Percentiles rank a stretch among this genome's conserved stretches.
Conservation (phyloP, 2,113 vertebrate genomes). For the Sylvietta virens region DNA sequence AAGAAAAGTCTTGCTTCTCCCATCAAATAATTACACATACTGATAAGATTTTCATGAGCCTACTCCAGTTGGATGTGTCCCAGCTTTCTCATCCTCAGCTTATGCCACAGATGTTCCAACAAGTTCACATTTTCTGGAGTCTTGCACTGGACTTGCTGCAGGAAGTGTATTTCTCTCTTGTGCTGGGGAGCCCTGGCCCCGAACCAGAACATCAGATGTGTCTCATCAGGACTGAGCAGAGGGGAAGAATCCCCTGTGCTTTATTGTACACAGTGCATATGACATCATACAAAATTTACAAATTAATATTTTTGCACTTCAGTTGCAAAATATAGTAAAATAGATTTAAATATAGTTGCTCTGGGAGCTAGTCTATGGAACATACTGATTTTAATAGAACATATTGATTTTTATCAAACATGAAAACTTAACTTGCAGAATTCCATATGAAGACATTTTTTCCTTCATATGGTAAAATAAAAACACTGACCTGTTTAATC, state of each 20-base stretch:
- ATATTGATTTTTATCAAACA: not conserved
- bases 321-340: not conserved
- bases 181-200: not conserved
- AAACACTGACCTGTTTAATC: not conserved
- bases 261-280: not conserved
- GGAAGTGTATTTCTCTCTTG: not conserved
- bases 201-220: not conserved
- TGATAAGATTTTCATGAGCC: not conserved
- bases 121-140: accelerated
- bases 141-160: not conserved
- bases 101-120: not conserved
- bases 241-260: not conserved
- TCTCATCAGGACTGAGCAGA: not conserved
- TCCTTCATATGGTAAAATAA: not conserved
- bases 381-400: not conserved
- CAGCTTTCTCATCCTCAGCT: not conserved
- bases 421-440: not conserved
- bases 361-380: not conserved
- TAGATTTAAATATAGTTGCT: not conserved
- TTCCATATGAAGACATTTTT: not conserved
- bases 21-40: not conserved
- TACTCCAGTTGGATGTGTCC: not conserved
- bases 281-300: not conserved
- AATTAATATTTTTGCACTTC: not conserved
- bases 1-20: not conserved